These are phyloP conservation scores for Malurus cyaneus DNA, from an alignment of 2,113 vertebrate species.

Conservation along the genomic window DNA sequence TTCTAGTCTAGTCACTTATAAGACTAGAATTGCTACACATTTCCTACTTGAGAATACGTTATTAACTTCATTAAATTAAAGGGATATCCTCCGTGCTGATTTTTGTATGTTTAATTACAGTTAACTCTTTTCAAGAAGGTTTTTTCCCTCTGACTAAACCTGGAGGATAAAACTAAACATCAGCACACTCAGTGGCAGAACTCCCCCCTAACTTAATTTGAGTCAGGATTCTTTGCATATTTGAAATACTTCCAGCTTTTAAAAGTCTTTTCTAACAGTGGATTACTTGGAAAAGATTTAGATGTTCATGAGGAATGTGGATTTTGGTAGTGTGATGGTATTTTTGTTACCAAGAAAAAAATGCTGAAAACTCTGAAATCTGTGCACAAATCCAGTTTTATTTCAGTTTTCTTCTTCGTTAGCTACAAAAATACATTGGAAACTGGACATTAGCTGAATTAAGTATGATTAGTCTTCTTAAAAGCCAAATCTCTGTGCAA, in stretches of 20 bases:
- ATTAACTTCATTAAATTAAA: neutral
- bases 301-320: neutral
- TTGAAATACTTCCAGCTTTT: constrained; percentile 19
- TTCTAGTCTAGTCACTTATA: fast-evolving
- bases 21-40: neutral
- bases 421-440: constrained; percentile 21
- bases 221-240: neutral
- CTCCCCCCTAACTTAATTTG: neutral
- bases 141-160: neutral
- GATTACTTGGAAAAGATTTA: neutral
- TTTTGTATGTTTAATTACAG: neutral
- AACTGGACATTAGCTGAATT: neutral
- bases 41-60: neutral
- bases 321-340: neutral
- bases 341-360: neutral
- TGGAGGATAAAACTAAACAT: neutral
- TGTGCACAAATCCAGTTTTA: constrained; percentile 72
- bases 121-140: neutral
- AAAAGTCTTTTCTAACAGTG: neutral
- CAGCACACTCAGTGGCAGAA: neutral
- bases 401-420: constrained; percentile 56
- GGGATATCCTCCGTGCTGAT: neutral
- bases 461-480: constrained; percentile 4
- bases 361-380: neutral
- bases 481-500: neutral